phyloP scores from a whole-genome alignment of 2,888 invertebrate genomes.

The Allolobophora icterica region DNA sequence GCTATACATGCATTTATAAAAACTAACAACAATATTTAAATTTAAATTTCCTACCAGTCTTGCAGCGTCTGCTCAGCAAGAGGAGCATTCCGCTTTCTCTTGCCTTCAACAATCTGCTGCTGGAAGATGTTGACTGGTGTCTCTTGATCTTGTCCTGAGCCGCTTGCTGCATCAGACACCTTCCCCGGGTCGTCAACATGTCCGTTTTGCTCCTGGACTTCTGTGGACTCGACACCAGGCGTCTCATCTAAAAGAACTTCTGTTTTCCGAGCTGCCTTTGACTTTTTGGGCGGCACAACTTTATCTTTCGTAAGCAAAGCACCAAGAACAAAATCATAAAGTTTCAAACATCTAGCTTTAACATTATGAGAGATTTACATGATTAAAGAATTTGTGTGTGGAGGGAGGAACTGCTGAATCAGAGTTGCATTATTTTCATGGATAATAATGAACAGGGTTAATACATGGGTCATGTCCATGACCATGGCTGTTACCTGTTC shows the following conservation, averaged over 20 bases:
- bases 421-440: no score
- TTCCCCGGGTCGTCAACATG: slow-evolving; percentile 8
- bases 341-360: background rate
- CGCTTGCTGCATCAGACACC: background rate
- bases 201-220: slow-evolving; percentile 20
- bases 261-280: slow-evolving; percentile 44
- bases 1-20: background rate
- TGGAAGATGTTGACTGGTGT: slow-evolving; percentile 43
- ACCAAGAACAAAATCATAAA: background rate
- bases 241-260: slow-evolving; percentile 8
- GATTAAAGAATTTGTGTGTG: background rate
- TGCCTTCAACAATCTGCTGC: slow-evolving; percentile 43
- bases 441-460: no score
- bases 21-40: background rate
- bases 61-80: slow-evolving; percentile 32
- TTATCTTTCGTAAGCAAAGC: slow-evolving; percentile 33
- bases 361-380: background rate
- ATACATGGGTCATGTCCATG: no score
- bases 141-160: slow-evolving; percentile 28
- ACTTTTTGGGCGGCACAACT: slow-evolving; percentile 49
- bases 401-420: background rate
- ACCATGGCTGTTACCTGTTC: no score
- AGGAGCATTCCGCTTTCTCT: slow-evolving; percentile 37
- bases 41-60: slow-evolving; percentile 27
- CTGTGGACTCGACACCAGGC: background rate